Base-by-base conservation (phyloP, 2,888 invertebrate genomes). In the Parnassius smintheus region DNA sequence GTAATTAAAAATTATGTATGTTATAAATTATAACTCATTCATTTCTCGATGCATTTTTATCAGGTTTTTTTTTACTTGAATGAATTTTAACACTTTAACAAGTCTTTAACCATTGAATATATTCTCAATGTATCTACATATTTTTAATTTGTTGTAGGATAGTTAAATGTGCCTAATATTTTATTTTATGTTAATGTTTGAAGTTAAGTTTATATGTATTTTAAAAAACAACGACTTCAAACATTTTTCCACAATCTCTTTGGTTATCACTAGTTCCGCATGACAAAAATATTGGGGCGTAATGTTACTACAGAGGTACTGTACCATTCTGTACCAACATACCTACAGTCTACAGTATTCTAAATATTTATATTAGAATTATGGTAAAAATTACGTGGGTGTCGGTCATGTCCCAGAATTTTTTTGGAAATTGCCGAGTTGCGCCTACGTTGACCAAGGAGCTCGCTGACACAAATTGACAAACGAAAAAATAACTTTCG, bases 401-500 rank as follows among this genome's bases (percentile, higher is more conserved):
- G 49, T 42, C 50, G 53, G 11, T 50, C 9, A 2, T 12, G 49
- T 10, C 13, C 49, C 9, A 13, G 13, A 13, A 49, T 49, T 49
- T 13, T 49, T 13, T 13, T 42, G 56, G 10, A 56, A 46, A 50
- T n/a, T 25, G 12, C 45, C 51, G 44, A 45, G 42, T 12, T 44
- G 53, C 45, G 75, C 73, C 72, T 82, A 84, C 82, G 77, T 83
- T 82, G 72, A 79, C 76, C 67, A 70, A 75, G 77, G 73, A 78
- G 71, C 62, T 67, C 68, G 70, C 65, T 67, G 74, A 71, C 74
- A 81, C 80, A 77, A 76, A 74, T 77, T 71, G 70, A 66, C 75
- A 77, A 76, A 83, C 80, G 81, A 82, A 83, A 81, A 81, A 65
- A 68, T 75, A 68, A 86, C 86, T 88, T 88, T 88, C 86, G 81